phyloP scores from a whole-genome alignment of 2,113 vertebrate species.

The Nettapus auritus region DNA sequence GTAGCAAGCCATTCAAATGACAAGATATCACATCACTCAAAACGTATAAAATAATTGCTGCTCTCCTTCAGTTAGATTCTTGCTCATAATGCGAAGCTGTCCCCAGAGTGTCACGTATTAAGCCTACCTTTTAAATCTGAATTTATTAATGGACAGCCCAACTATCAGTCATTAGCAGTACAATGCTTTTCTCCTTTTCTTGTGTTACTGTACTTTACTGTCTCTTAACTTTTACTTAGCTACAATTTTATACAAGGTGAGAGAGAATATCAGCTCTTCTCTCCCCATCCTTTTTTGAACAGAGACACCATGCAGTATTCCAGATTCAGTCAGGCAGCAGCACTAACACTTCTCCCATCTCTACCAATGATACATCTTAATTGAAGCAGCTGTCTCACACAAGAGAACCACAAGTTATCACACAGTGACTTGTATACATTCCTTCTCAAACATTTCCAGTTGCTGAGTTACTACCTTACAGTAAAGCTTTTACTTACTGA shows the following conservation, averaged over 20 bases:
- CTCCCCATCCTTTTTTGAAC: background rate
- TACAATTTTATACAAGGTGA: background rate
- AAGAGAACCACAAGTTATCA: background rate
- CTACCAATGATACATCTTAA: background rate
- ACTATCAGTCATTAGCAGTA: background rate
- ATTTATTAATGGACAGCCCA: background rate
- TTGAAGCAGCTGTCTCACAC: background rate
- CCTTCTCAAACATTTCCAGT: background rate
- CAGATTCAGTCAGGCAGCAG: background rate
- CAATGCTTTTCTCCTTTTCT: background rate
- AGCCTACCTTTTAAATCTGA: background rate
- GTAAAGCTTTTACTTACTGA: background rate
- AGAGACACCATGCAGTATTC: background rate
- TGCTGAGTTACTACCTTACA: background rate
- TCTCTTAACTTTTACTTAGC: background rate
- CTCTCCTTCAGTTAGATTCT: background rate
- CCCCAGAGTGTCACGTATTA: background rate
- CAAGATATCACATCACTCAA: background rate
- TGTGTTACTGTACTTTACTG: background rate
- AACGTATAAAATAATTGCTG: background rate
- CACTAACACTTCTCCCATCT: background rate
- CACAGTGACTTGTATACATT: background rate
- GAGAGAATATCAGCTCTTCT: background rate
- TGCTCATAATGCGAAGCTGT: background rate
- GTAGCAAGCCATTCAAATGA: background rate